A percentile compares a stretch with the other conserved stretches of the same genome.
phyloP scores from a whole-genome alignment of 2,797 vertebrate genomes.

The Anomalospiza imberbis region DNA sequence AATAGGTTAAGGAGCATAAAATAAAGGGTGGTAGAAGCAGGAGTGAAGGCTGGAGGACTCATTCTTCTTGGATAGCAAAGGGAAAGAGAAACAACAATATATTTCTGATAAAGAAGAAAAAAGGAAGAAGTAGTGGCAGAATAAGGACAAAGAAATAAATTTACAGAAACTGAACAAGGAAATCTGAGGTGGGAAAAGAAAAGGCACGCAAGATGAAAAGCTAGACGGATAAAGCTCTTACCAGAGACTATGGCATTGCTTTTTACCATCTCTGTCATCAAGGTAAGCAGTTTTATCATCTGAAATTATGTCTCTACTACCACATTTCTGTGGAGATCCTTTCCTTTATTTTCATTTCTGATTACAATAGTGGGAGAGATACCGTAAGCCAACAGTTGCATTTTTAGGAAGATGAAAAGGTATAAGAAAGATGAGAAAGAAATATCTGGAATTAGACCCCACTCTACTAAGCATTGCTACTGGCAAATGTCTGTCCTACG shows the following conservation, averaged over 20 bases:
- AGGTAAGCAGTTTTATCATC: background rate
- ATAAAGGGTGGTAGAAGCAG: background rate
- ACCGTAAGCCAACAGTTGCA: background rate
- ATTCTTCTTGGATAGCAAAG: background rate
- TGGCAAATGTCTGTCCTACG: background rate
- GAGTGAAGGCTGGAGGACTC: background rate
- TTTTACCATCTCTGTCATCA: background rate
- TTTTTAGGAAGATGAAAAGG: background rate
- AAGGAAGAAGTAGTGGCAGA: background rate
- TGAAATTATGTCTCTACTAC: background rate
- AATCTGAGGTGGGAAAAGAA: fast-evolving
- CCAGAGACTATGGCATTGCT: background rate
- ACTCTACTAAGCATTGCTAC: background rate
- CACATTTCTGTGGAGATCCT: background rate
- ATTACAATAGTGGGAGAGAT: background rate
- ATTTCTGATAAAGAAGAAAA: background rate
- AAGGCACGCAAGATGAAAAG: fast-evolving
- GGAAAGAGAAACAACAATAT: background rate
- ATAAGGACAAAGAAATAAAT: background rate
- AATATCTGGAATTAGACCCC: background rate
- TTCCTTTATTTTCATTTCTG: background rate
- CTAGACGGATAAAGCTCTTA: background rate
- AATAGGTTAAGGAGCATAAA: constrained; percentile 49
- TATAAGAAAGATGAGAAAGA: background rate
- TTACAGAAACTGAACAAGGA: background rate